These are phyloP conservation scores for Tenthredo notha DNA, from an alignment of 2,888 invertebrate species.

Conservation along the genomic window DNA sequence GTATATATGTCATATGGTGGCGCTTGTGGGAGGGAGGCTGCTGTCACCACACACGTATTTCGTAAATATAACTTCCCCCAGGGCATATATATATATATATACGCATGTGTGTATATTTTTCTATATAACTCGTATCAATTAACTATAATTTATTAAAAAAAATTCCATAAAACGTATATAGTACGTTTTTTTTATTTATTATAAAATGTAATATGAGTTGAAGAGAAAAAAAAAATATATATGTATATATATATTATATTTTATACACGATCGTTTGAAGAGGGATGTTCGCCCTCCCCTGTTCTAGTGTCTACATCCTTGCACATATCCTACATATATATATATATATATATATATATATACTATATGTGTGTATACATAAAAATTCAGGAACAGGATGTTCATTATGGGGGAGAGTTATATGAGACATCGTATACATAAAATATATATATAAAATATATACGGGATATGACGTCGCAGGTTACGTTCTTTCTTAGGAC, in stretches of 20 bases:
- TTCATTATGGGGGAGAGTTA: slow-evolving; percentile 23
- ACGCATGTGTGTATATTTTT: not conserved
- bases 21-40: not conserved
- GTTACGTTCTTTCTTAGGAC: not conserved
- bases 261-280: not conserved
- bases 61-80: not conserved
- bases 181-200: too few species aligned
- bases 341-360: not conserved
- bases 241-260: not conserved
- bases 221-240: too few species aligned
- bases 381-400: slow-evolving; percentile 15
- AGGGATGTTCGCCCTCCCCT: not conserved
- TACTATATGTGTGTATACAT: not conserved
- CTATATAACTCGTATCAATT: too few species aligned
- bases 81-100: too few species aligned
- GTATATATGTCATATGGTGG: not conserved
- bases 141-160: too few species aligned
- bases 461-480: slow-evolving; percentile 2
- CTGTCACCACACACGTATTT: not conserved
- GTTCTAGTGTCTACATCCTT: not conserved
- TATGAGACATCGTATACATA: too few species aligned
- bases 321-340: not conserved
- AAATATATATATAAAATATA: not conserved
- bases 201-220: too few species aligned
- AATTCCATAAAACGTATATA: too few species aligned